phyloP scores from a whole-genome alignment of 1,140 invertebrate species.

The Diabrotica virgifera region DNA sequence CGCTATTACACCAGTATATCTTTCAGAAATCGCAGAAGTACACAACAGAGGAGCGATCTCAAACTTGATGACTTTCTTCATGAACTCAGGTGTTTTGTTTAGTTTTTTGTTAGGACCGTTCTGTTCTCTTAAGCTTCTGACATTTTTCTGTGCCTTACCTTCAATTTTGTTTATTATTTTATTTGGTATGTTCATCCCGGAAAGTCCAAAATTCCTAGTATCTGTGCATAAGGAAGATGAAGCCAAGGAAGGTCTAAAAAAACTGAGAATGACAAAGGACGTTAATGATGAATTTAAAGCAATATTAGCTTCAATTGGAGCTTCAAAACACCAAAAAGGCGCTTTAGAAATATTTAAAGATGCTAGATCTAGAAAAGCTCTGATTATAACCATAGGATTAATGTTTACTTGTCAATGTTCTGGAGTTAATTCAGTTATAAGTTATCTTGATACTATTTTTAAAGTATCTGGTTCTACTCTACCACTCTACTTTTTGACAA shows the following conservation, averaged over 20 bases:
- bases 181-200: slow-evolving; percentile 58
- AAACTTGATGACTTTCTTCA: slow-evolving; percentile 31
- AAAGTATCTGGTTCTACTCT: slow-evolving; percentile 58
- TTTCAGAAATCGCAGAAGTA: slow-evolving; percentile 51
- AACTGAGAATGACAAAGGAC: slow-evolving; percentile 58
- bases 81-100: slow-evolving; percentile 29
- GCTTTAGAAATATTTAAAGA: slow-evolving; percentile 22
- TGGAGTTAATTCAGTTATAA: slow-evolving; percentile 83
- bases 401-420: slow-evolving; percentile 86
- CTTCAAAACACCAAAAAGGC: not conserved
- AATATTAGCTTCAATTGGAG: not conserved
- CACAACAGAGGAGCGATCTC: slow-evolving; percentile 34
- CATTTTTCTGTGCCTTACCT: slow-evolving; percentile 51
- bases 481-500: slow-evolving; percentile 56
- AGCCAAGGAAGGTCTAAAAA: slow-evolving; percentile 60
- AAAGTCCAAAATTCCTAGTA: slow-evolving; percentile 71
- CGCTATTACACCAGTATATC: slow-evolving; percentile 52
- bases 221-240: slow-evolving; percentile 56
- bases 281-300: slow-evolving; percentile 20
- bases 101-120: slow-evolving; percentile 60
- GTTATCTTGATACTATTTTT: slow-evolving; percentile 76
- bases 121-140: slow-evolving; percentile 55
- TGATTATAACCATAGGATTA: slow-evolving; percentile 70
- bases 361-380: slow-evolving; percentile 60
- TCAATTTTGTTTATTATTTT: slow-evolving; percentile 54